These are phyloP conservation scores for Epizoanthus ramosus DNA, from an alignment of 92 coral and sea anemone genomes.

Conservation along the genomic window DNA sequence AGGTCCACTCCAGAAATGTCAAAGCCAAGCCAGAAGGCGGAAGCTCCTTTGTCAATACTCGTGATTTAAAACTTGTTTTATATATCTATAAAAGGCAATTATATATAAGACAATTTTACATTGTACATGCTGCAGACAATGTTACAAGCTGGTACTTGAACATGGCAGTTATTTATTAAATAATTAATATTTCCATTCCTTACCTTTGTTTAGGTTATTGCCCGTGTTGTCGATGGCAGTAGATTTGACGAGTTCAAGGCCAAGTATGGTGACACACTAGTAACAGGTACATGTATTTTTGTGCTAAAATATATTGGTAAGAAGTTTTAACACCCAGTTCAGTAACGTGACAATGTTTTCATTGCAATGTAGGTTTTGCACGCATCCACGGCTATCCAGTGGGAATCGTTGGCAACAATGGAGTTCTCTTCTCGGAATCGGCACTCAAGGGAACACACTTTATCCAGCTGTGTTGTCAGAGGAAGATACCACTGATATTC, in stretches of 20 bases:
- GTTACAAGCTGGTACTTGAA: not conserved
- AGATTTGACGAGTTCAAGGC: constrained; percentile 96
- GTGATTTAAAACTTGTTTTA: too few relatives aligned
- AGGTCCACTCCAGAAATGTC: too few relatives aligned
- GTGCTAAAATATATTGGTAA: not conserved
- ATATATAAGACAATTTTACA: too few relatives aligned
- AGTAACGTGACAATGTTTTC: not conserved
- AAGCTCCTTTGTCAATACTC: too few relatives aligned
- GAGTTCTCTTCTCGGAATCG: constrained; percentile 95
- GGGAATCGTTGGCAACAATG: constrained; percentile 96
- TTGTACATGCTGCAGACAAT: not conserved
- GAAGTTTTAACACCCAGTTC: not conserved
- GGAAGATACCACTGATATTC: constrained; percentile 89
- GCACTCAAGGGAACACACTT: constrained; percentile 97
- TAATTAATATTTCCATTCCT: not conserved
- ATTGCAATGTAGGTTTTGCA: constrained; percentile 73
- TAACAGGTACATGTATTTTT: constrained; percentile 63
- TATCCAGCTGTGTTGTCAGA: constrained; percentile 94
- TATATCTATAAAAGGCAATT: too few relatives aligned
- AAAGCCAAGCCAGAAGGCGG: too few relatives aligned
- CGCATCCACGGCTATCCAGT: constrained; percentile 96
- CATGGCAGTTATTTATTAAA: not conserved
- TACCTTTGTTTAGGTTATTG: constrained; percentile 83
- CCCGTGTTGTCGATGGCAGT: constrained; percentile 96
- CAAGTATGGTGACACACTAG: constrained; percentile 92